Base-by-base conservation (phyloP, 2,888 invertebrate genomes). In the Ichneumon xanthorius region DNA sequence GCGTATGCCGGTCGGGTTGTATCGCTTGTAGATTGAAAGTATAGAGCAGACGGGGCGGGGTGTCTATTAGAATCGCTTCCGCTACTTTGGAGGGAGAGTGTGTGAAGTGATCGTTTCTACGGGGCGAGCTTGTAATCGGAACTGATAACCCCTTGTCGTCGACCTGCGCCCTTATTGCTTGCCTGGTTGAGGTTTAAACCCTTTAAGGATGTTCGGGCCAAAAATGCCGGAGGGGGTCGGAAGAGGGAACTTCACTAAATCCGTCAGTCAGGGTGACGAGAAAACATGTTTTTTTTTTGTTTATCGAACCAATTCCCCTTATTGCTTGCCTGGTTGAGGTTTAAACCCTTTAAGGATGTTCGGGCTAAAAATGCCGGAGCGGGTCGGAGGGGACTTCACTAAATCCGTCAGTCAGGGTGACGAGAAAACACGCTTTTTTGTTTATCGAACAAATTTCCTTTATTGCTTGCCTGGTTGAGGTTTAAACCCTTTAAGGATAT, bases 1-100 rank as follows among this genome's bases (percentile, higher is more conserved):
- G 65, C 67, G 81, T 78, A 73, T 45, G 45, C 70, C 14, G 70
- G 73, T 75, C 81, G 71, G 81, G 75, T 78, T 33, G 61, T 33
- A 30, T 33, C 61, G 61, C 61, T 14, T 14, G 14, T 61, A 30
- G 68, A 19, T 61, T 22, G 48, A 40, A 45, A 26, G 67, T 40
- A 40, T 26, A 22, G 67, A 11, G 45, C 22, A 2, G 40, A 0
- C 11, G 40, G 45, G 14, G 45, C 0, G 14, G 45, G 45, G 11
- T 1, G 22, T 45, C 68, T 40, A 40, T 40, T 40, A 40, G 19
- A 67, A 40, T 40, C 65, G 37, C 40, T 37, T 37, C 37, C 19
- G 65, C 65, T 67, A 67, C 65, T 67, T 37, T 67, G 9, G 65
- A 37, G 37, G 45, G 14, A 67, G 19, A 40, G 65, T 37, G 40